phyloP scores from a whole-genome alignment of 2,113 vertebrate genomes.

The Lucifuga dentata region DNA sequence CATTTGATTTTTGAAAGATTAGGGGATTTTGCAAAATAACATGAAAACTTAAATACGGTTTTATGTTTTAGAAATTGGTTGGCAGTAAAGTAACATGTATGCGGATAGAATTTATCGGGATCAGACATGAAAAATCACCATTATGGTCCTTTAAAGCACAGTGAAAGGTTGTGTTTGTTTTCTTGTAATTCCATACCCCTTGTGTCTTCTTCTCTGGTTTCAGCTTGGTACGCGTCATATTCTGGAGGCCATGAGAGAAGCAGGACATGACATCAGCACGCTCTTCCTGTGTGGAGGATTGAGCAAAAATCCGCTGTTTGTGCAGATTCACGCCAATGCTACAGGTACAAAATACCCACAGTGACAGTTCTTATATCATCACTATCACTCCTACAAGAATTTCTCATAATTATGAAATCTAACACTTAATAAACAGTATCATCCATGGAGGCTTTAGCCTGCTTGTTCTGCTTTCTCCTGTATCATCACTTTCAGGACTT shows the following conservation, averaged over 20 bases:
- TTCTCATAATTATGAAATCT: background rate
- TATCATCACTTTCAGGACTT: conserved; percentile 80
- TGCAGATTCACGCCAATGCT: conserved; percentile 92
- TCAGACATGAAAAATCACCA: no score
- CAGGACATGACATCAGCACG: conserved; percentile 89
- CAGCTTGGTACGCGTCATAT: conserved; percentile 95
- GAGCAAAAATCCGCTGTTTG: conserved; percentile 95
- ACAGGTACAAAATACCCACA: conserved; percentile 82
- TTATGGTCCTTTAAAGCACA: background rate
- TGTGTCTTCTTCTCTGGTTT: conserved; percentile 33
- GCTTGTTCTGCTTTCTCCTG: background rate
- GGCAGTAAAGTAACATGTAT: no score
- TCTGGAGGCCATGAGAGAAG: conserved; percentile 88
- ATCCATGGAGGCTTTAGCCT: background rate
- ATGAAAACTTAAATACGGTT: no score
- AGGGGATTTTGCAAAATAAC: no score
- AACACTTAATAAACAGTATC: background rate
- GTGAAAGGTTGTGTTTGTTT: conserved; percentile 8
- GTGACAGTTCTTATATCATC: background rate
- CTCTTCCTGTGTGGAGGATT: conserved; percentile 95
- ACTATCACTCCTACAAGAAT: background rate
- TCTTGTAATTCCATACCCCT: background rate
- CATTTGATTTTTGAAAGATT: no score
- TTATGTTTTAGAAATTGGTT: no score
- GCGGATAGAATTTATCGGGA: no score